phyloP scores from a whole-genome alignment of 2,888 invertebrate genomes.

The Perizoma flavofasciatum region DNA sequence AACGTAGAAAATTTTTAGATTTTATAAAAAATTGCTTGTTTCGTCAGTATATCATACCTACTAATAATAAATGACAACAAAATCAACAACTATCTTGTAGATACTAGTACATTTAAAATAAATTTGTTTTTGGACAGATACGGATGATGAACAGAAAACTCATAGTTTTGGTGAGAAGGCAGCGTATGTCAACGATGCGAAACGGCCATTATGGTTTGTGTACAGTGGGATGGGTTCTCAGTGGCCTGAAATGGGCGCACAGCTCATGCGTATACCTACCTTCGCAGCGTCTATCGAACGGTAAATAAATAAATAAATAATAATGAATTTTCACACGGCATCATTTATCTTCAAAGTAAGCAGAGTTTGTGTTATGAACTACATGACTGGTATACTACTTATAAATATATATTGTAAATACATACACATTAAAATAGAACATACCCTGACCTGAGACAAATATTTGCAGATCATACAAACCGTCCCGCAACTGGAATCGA shows the following conservation, averaged over 20 bases:
- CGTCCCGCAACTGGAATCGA: too few species aligned
- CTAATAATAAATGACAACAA: background rate
- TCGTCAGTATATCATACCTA: background rate
- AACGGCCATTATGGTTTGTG: slow-evolving; percentile 86
- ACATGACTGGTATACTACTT: too few species aligned
- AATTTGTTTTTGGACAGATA: slow-evolving; percentile 39
- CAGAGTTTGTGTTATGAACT: too few species aligned
- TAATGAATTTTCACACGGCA: background rate
- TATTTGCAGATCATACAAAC: too few species aligned
- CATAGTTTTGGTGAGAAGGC: slow-evolving; percentile 48
- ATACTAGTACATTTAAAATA: background rate
- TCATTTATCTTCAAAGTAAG: background rate
- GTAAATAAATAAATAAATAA: slow-evolving; percentile 46
- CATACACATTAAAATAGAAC: too few species aligned
- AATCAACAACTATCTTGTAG: background rate
- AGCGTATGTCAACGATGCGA: slow-evolving; percentile 55
- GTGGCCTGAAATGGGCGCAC: slow-evolving; percentile 86
- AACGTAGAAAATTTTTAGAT: too few species aligned
- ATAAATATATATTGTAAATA: too few species aligned
- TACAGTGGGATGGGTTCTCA: slow-evolving; percentile 90
- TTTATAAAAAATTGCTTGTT: too few species aligned
- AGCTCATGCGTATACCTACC: slow-evolving; percentile 85
- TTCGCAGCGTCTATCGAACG: slow-evolving; percentile 82
- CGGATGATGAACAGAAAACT: slow-evolving; percentile 50
- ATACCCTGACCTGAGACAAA: too few species aligned